phyloP scores from a whole-genome alignment of 2,888 invertebrate species.

The Chironomus tentans region DNA sequence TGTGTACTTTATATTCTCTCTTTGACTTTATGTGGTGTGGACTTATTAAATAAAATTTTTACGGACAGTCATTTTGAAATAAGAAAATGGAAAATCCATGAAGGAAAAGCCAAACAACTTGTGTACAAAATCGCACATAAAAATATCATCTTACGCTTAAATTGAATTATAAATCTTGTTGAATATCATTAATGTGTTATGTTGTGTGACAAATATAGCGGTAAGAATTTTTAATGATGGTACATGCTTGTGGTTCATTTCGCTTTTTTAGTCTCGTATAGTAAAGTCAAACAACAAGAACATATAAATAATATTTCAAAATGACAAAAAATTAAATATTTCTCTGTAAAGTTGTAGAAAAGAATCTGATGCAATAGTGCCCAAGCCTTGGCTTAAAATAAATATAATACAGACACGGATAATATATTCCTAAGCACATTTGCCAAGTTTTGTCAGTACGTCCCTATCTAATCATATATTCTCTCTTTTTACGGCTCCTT shows the following conservation, averaged over 20 bases:
- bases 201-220: slow-evolving; percentile 16
- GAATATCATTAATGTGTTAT: slow-evolving; percentile 13
- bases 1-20: not conserved
- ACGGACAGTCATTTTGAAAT: not conserved
- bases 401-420: too few relatives aligned
- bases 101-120: not conserved
- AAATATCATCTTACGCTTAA: not conserved
- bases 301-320: not conserved
- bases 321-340: not conserved
- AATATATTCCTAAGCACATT: too few relatives aligned
- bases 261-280: too few relatives aligned
- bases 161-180: slow-evolving; percentile 22
- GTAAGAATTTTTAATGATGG: slow-evolving; percentile 3
- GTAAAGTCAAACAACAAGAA: too few relatives aligned
- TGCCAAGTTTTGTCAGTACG: not conserved
- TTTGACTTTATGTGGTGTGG: not conserved
- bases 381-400: too few relatives aligned
- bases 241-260: not conserved
- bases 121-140: too few relatives aligned
- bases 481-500: not conserved
- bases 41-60: not conserved
- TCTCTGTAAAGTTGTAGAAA: not conserved
- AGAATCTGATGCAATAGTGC: too few relatives aligned
- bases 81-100: not conserved
- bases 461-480: not conserved